These are phyloP conservation scores for Aplodontia rufa DNA, from an alignment of 2,113 vertebrate species.

Conservation along the genomic window DNA sequence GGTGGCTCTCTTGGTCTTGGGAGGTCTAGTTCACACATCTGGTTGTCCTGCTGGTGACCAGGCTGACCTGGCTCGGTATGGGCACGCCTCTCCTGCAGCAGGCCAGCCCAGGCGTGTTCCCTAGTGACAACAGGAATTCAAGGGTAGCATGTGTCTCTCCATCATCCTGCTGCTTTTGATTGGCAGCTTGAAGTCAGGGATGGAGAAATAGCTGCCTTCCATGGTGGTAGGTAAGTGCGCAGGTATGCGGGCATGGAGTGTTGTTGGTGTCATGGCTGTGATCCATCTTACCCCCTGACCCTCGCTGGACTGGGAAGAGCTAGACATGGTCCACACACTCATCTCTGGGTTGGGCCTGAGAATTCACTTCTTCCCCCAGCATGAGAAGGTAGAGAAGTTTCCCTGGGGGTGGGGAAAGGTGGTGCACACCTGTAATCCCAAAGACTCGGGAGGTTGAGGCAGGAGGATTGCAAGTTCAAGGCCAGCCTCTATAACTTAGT, in stretches of 20 bases:
- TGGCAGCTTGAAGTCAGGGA: rapidly evolving
- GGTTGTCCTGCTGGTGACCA: neutral
- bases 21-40: neutral
- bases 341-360: neutral
- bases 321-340: rapidly evolving
- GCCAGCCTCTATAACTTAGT: no score
- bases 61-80: neutral
- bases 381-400: neutral
- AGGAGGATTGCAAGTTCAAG: no score
- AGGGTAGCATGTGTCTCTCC: neutral
- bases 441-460: no score
- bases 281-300: neutral
- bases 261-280: rapidly evolving
- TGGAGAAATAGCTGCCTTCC: neutral
- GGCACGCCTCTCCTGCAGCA: neutral
- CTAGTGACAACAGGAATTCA: neutral
- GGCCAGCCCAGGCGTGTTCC: neutral
- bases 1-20: neutral
- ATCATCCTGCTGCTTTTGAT: neutral
- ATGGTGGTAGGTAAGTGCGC: neutral
- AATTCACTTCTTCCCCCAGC: neutral
- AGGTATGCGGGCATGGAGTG: rapidly evolving
- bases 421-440: no score
- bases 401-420: neutral
- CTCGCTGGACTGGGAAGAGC: neutral